Conservation (phyloP, 2,113 vertebrate genomes). For the Seriola dumerili region DNA sequence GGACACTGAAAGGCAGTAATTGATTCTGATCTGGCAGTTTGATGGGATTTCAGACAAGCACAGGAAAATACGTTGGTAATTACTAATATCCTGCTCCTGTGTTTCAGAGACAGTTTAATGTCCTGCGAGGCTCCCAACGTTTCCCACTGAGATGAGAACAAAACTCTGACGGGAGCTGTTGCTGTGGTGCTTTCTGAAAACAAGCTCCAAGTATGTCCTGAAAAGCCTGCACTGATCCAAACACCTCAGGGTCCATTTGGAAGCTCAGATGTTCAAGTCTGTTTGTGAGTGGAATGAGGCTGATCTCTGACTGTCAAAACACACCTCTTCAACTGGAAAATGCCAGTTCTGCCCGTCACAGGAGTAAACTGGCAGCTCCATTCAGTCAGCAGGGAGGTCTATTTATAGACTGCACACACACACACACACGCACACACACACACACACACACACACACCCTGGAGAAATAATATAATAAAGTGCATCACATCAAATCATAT, state of each 20-base stretch:
- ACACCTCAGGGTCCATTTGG: neutral
- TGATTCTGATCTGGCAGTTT: no score
- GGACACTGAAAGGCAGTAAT: no score
- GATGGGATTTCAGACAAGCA: no score
- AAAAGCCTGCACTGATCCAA: neutral
- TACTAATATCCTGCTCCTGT: neutral
- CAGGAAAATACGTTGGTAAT: neutral
- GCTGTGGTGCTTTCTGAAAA: neutral
- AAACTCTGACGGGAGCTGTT: neutral
- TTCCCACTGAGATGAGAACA: neutral
- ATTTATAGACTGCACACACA: slow-evolving; percentile 29
- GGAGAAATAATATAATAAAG: slow-evolving; percentile 49
- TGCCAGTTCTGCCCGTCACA: neutral
- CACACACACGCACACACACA: slow-evolving; percentile 14
- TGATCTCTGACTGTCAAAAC: neutral
- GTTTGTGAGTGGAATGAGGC: neutral
- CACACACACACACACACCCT: slow-evolving; percentile 13
- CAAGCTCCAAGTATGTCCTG: no score
- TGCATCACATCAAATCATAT: slow-evolving; percentile 58
- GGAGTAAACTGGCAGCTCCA: slow-evolving; percentile 8
- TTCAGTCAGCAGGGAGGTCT: slow-evolving; percentile 25
- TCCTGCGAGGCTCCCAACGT: neutral
- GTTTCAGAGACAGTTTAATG: neutral
- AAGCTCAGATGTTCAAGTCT: neutral
- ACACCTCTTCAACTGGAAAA: neutral